Evolutionary conservation across 2,888 invertebrate species (phyloP), one percentile per base, ranked within the genome.

Genomic region (Rhagonycha lutea): DNA sequence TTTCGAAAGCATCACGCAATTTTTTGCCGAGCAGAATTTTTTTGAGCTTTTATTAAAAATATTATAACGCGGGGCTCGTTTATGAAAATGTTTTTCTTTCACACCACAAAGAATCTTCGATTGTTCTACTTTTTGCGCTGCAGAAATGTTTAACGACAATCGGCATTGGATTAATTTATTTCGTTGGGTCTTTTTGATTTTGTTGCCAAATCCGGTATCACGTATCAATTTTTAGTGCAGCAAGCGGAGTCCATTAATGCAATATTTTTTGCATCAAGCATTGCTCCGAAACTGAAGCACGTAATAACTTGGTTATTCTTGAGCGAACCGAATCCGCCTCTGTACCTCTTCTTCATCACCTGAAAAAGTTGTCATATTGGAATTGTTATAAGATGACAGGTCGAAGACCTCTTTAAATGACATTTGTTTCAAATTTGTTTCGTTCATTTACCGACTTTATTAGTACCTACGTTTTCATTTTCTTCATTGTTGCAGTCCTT

Each of bases 251-350:
- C 82, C 82, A 82, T 83, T 83, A 82, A 82, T 83, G 80, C 80
- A 79, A 80, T 82, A 82, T 83, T 83, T 84, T 83, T 83, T 84
- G 84, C 83, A 83, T 82, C 47, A 47, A 47, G 83, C 83, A 82
- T 83, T 83, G 83, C 81, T 83, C 81, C 82, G 81, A 81, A 83
- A 82, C 78, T 80, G 78, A 79, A 80, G 80, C 81, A 81, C 82
- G 82, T 82, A 82, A 83, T 82, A 82, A 81, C 78, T 78, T 78
- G 79, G 76, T 78, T 78, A 77, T 78, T 75, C 76, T 80, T 76
- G 74, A 67, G 72, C 74, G 77, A 68, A 68, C 61, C 71, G 71
- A 77, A 79, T 77, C 61, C 70, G 69, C 77, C 47, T 72, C 74
- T 69, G 76, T 74, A 74, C 76, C 75, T 78, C 74, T 78, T 78